A percentile compares a stretch with the other conserved stretches of the same genome.
Evolutionary conservation across 2,113 vertebrate species (phyloP).

Genomic region (Myrmecophaga tridactyla): DNA sequence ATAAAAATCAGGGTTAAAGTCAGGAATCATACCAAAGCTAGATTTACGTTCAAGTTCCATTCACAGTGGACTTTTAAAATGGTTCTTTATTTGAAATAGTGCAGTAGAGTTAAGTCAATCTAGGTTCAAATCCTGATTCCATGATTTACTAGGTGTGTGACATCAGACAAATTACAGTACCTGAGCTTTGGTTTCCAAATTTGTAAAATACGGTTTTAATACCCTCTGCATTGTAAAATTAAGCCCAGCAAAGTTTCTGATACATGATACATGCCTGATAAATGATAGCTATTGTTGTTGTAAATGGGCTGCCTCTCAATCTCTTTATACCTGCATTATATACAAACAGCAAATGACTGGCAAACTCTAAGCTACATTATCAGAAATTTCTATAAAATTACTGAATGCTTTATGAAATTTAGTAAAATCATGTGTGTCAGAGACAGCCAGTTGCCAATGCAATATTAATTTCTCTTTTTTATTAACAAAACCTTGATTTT

Average conservation of each 20-base stretch:
- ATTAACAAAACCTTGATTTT: conserved; percentile 24
- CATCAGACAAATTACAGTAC: not conserved
- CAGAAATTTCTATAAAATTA: not conserved
- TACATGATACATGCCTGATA: not conserved
- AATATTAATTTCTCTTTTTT: not conserved
- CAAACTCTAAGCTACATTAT: not conserved
- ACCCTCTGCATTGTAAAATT: not conserved
- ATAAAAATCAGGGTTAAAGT: not conserved
- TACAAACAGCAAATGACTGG: not conserved
- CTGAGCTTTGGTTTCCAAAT: not conserved
- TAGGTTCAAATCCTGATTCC: not conserved
- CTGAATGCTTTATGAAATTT: not conserved
- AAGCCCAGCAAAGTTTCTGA: not conserved
- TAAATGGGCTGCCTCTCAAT: not conserved
- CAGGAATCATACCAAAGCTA: not conserved
- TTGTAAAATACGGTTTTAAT: not conserved
- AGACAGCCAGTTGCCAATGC: not conserved
- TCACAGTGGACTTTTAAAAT: not conserved
- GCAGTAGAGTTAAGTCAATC: not conserved
- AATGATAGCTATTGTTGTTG: not conserved
- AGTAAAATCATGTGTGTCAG: not conserved
- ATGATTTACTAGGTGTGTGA: not conserved
- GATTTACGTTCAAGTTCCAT: not conserved
- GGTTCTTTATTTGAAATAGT: not conserved
- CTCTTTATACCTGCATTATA: not conserved